Conservation (phyloP, 2,113 vertebrate genomes). For the Uria lomvia region DNA sequence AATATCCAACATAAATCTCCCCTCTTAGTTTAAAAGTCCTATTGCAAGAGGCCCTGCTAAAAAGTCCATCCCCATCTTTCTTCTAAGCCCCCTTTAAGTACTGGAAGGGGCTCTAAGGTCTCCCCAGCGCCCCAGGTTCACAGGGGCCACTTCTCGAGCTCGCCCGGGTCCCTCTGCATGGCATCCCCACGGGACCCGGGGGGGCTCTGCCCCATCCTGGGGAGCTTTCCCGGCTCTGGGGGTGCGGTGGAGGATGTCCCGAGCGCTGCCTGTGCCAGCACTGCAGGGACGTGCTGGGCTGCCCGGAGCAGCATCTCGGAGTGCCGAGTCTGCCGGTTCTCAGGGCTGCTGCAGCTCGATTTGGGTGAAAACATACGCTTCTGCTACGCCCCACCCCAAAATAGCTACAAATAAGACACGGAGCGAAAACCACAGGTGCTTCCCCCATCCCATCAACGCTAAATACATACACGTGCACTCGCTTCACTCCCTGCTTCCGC, state of each 20-base stretch:
- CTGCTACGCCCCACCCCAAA: neutral
- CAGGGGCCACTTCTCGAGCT: neutral
- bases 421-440: neutral
- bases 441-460: too few relatives aligned
- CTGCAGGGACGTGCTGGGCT: neutral
- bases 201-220: neutral
- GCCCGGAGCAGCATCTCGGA: neutral
- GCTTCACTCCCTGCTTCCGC: too few relatives aligned
- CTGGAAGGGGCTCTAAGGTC: neutral
- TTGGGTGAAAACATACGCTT: neutral
- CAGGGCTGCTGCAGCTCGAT: too few relatives aligned
- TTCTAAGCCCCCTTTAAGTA: neutral
- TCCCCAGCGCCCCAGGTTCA: neutral
- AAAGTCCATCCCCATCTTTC: neutral
- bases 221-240: neutral
- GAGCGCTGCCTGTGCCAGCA: neutral
- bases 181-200: neutral
- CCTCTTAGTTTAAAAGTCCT: neutral
- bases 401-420: neutral
- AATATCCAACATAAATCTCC: neutral
- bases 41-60: neutral
- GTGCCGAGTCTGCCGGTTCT: fast-evolving
- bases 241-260: fast-evolving
- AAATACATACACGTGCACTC: fast-evolving
- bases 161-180: neutral